Evolutionary conservation across 1,140 invertebrate genomes (phyloP).

Genomic region (Dreissena rostriformis): DNA sequence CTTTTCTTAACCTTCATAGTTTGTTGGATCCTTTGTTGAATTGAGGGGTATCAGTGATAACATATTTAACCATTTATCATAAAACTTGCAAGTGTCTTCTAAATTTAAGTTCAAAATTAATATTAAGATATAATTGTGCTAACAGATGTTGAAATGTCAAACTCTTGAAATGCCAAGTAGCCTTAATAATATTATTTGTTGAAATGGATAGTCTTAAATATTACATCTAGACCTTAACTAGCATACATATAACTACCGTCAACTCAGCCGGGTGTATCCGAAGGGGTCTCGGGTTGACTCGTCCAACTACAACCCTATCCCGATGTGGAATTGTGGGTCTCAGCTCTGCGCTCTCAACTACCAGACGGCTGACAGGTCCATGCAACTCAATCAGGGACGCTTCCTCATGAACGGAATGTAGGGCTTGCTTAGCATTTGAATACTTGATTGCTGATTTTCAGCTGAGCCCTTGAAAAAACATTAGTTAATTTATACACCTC

Average conservation of each 20-base stretch:
- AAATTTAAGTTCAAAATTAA: too few relatives aligned
- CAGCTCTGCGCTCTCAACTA: slow-evolving; percentile 99
- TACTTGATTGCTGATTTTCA: too few relatives aligned
- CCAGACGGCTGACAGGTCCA: slow-evolving; percentile 96
- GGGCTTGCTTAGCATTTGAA: neutral
- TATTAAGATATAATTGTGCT: too few relatives aligned
- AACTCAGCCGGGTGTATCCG: slow-evolving; percentile 88
- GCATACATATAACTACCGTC: slow-evolving; percentile 83
- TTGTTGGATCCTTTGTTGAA: too few relatives aligned
- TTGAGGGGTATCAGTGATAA: too few relatives aligned
- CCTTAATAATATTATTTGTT: neutral
- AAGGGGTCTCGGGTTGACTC: slow-evolving; percentile 94
- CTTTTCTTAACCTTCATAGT: too few relatives aligned
- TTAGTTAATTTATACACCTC: too few relatives aligned
- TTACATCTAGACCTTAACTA: neutral
- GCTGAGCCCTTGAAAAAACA: too few relatives aligned
- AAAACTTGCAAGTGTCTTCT: too few relatives aligned
- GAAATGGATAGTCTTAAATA: slow-evolving; percentile 43
- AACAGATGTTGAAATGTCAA: too few relatives aligned
- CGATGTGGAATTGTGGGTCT: slow-evolving; percentile 97
- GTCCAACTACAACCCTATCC: slow-evolving; percentile 97
- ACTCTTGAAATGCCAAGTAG: too few relatives aligned
- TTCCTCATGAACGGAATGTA: slow-evolving; percentile 93
- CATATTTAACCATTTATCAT: too few relatives aligned
- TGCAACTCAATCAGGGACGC: slow-evolving; percentile 97